These are phyloP conservation scores for Dromiciops gliroides DNA, from an alignment of 2,113 vertebrate genomes.

Conservation along the genomic window DNA sequence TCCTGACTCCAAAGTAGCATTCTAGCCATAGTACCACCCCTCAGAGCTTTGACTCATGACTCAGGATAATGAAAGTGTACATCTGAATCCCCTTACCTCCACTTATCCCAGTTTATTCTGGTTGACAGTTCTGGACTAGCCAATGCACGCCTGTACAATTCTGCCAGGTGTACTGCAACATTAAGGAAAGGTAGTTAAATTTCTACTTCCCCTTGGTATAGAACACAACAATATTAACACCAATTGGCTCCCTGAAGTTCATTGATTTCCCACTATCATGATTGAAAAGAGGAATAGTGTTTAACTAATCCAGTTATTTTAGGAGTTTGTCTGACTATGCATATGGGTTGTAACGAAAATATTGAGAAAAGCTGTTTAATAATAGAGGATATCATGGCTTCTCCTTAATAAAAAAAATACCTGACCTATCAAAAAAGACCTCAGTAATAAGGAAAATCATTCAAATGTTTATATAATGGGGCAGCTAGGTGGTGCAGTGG, in stretches of 20 bases:
- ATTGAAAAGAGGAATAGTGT: not conserved
- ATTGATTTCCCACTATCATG: not conserved
- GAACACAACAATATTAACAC: not conserved
- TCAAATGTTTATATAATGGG: too few species aligned
- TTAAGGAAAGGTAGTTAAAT: constrained; percentile 18
- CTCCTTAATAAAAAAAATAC: not conserved
- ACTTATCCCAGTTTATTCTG: constrained; percentile 57
- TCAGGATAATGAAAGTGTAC: not conserved
- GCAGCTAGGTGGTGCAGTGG: too few species aligned
- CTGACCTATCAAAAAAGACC: not conserved
- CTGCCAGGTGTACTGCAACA: constrained; percentile 78
- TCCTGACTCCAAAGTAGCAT: not conserved
- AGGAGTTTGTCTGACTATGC: not conserved
- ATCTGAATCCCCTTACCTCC: constrained; percentile 75
- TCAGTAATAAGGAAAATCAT: not conserved
- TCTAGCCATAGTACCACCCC: not conserved
- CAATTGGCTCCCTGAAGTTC: not conserved
- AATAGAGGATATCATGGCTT: not conserved
- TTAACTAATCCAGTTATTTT: not conserved
- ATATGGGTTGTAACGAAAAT: too few species aligned
- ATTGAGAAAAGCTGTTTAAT: not conserved
- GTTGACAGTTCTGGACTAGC: not conserved
- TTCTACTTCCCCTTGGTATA: not conserved
- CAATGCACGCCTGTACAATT: constrained; percentile 80
- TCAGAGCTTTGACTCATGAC: not conserved